phyloP scores from a whole-genome alignment of 2,797 vertebrate genomes.

The Mus spretus region DNA sequence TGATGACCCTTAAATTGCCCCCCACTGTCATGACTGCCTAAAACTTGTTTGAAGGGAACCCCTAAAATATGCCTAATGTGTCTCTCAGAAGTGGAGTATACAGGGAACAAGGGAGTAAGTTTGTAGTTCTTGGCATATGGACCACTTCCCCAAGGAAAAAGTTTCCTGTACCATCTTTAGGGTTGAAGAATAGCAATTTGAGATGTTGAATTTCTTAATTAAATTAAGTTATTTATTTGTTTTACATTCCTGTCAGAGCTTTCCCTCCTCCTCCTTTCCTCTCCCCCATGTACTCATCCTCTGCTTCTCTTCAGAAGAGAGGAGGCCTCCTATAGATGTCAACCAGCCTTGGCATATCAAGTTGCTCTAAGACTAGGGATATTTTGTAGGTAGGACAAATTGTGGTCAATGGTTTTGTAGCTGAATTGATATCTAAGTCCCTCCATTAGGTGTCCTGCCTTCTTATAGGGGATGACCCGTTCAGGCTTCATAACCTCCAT shows the following conservation, averaged over 20 bases:
- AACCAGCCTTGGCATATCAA: neutral
- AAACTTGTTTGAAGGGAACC: neutral
- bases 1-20: neutral
- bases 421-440: neutral
- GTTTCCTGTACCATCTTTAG: constrained; percentile 79
- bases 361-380: neutral
- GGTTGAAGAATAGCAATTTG: constrained; percentile 82
- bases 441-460: neutral
- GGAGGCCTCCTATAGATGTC: neutral
- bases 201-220: constrained; percentile 80
- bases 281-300: neutral
- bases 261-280: neutral
- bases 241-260: neutral
- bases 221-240: neutral
- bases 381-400: neutral
- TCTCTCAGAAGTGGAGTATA: neutral
- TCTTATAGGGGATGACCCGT: neutral
- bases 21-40: neutral
- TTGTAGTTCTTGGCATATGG: neutral
- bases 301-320: neutral
- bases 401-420: neutral
- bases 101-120: neutral
- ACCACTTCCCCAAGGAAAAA: neutral
- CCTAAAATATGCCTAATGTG: neutral
- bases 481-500: neutral